phyloP scores from a whole-genome alignment of 2,888 invertebrate species.

The Drosophila neutralis region DNA sequence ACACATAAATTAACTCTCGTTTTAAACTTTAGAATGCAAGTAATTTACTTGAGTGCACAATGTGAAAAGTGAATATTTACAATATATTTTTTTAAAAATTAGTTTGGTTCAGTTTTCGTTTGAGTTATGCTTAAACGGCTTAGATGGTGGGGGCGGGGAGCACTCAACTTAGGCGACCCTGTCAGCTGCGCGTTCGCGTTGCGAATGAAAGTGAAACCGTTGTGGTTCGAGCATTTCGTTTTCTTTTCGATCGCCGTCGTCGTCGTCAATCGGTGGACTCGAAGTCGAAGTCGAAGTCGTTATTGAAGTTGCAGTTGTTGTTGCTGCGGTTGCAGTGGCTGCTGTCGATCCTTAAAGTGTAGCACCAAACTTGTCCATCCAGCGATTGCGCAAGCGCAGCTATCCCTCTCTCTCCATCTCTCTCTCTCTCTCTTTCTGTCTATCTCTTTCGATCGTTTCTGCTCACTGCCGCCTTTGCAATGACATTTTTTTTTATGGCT shows the following conservation, averaged over 20 bases:
- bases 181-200: conserved; percentile 72
- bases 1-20: background rate
- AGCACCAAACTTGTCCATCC: conserved; percentile 74
- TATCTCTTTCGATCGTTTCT: conserved; percentile 10
- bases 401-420: conserved; percentile 13
- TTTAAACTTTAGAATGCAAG: background rate
- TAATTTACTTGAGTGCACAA: background rate
- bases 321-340: conserved; percentile 13
- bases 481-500: conserved; percentile 70
- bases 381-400: conserved; percentile 69
- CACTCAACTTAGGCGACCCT: conserved; percentile 59
- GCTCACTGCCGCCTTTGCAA: conserved; percentile 36
- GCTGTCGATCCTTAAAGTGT: conserved; percentile 73
- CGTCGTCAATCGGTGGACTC: conserved; percentile 20
- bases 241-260: conserved; percentile 69
- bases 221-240: conserved; percentile 76
- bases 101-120: background rate
- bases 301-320: conserved; percentile 17
- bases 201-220: conserved; percentile 84
- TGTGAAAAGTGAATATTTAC: background rate
- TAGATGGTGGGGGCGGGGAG: conserved; percentile 26
- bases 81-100: background rate
- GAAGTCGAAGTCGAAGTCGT: conserved; percentile 11
- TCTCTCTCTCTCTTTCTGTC: background rate
- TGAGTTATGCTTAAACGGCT: background rate